phyloP scores from a whole-genome alignment of 2,113 vertebrate species.

The Fulica atra region DNA sequence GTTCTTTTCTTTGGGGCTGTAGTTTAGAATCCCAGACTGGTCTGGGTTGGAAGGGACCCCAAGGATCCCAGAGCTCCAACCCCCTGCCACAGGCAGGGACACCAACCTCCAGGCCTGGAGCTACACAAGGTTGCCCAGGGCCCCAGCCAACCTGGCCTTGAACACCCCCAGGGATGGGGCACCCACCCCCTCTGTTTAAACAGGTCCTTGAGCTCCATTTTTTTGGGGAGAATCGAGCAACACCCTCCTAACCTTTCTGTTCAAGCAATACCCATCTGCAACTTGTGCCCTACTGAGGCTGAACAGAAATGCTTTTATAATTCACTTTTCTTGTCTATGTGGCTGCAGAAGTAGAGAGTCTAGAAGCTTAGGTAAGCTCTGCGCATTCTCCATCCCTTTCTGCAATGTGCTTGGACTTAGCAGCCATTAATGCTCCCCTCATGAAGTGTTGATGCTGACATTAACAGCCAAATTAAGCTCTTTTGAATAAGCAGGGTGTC shows the following conservation, averaged over 20 bases:
- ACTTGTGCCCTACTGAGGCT: background rate
- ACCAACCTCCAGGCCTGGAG: too few species aligned
- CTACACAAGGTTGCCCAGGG: too few species aligned
- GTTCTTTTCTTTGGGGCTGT: background rate
- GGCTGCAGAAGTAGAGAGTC: background rate
- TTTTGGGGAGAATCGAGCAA: background rate
- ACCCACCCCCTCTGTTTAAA: too few species aligned
- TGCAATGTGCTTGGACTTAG: background rate
- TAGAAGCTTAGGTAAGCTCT: background rate
- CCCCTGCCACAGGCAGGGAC: too few species aligned
- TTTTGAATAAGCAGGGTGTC: background rate
- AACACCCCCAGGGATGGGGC: too few species aligned
- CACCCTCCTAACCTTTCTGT: background rate
- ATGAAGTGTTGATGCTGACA: slow-evolving; percentile 1
- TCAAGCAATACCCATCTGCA: background rate
- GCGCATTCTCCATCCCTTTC: background rate
- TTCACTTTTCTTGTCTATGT: background rate
- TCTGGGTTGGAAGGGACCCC: too few species aligned
- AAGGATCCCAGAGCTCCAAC: too few species aligned
- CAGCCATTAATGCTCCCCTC: background rate
- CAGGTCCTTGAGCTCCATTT: background rate
- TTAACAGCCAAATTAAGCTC: slow-evolving; percentile 29
- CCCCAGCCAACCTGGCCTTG: too few species aligned
- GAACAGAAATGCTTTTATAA: background rate
- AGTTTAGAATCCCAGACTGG: too few species aligned